A percentile compares a stretch with the other conserved stretches of the same genome.
phyloP scores from a whole-genome alignment of 2,888 invertebrate genomes.

The Pandemis corylana region DNA sequence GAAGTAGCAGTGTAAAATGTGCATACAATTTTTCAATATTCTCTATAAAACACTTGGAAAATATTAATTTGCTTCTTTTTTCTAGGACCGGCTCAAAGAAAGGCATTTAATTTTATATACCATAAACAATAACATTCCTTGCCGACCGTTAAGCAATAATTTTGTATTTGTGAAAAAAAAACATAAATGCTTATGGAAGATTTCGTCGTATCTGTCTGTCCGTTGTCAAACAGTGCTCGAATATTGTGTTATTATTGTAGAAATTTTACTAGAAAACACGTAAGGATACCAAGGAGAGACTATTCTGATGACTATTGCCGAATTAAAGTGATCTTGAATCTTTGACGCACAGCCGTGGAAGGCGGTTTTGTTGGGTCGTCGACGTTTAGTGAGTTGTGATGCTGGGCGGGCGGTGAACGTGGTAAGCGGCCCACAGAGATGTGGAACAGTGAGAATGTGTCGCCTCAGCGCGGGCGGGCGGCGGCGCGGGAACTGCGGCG shows the following conservation, averaged over 20 bases:
- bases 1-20: no score
- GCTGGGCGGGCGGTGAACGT: slow-evolving; percentile 28
- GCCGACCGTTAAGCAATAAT: slow-evolving; percentile 33
- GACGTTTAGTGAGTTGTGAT: not conserved
- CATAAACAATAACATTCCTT: slow-evolving; percentile 18
- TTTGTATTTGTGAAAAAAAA: slow-evolving; percentile 32
- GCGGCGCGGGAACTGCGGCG: slow-evolving; percentile 94
- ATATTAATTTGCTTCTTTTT: no score
- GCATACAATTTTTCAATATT: no score
- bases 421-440: slow-evolving; percentile 64
- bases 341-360: slow-evolving; percentile 2
- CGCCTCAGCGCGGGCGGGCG: slow-evolving; percentile 93
- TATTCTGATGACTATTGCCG: not conserved
- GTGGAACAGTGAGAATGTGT: slow-evolving; percentile 97
- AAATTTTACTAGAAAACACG: not conserved
- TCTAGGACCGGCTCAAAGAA: no score
- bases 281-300: not conserved
- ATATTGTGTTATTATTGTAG: slow-evolving; percentile 24
- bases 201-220: slow-evolving; percentile 16
- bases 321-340: slow-evolving; percentile 29
- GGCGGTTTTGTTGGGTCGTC: not conserved
- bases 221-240: slow-evolving; percentile 35
- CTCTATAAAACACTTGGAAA: no score
- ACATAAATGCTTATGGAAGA: slow-evolving; percentile 11
- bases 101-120: not conserved